Percentiles rank a stretch among this genome's conserved stretches.
phyloP scores from a whole-genome alignment of 2,888 invertebrate species.

The Scaptomyza caliginosa region DNA sequence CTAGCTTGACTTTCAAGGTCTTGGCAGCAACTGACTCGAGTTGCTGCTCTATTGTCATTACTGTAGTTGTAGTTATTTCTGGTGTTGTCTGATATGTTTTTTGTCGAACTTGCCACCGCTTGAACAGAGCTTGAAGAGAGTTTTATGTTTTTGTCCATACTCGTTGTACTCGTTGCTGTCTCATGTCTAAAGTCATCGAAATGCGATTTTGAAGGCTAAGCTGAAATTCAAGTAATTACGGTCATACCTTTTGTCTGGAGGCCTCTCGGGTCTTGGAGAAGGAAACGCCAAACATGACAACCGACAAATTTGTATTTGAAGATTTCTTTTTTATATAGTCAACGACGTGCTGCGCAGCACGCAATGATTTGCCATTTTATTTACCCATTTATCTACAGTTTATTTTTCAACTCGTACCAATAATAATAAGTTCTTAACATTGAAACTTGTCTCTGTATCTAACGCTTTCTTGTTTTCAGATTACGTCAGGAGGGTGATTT shows the following conservation, averaged over 20 bases:
- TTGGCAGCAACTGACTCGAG: conserved; percentile 46
- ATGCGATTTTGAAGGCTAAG: conserved; percentile 71
- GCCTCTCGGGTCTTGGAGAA: conserved; percentile 26
- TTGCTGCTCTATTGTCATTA: conserved; percentile 56
- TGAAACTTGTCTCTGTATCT: not conserved
- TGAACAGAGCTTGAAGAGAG: conserved; percentile 41
- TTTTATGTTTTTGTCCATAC: conserved; percentile 15
- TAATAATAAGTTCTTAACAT: conserved; percentile 2
- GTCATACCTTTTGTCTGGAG: conserved; percentile 49
- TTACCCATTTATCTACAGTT: conserved; percentile 4
- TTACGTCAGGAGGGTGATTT: conserved; percentile 84
- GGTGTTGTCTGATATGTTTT: conserved; percentile 15
- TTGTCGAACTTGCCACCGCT: conserved; percentile 37
- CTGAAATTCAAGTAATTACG: conserved; percentile 74
- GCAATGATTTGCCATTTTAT: conserved; percentile 66
- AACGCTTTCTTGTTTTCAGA: conserved; percentile 59
- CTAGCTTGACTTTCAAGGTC: conserved; percentile 75
- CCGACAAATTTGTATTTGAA: conserved; percentile 32
- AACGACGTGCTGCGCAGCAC: conserved; percentile 60
- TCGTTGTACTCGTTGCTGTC: conserved; percentile 20
- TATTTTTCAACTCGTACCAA: not conserved
- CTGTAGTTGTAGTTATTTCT: conserved; percentile 16
- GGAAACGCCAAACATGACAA: conserved; percentile 66
- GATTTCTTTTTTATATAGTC: conserved; percentile 36
- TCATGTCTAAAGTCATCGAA: conserved; percentile 61